Base-by-base conservation (phyloP, 2,113 vertebrate species). In the Oreochromis niloticus region DNA sequence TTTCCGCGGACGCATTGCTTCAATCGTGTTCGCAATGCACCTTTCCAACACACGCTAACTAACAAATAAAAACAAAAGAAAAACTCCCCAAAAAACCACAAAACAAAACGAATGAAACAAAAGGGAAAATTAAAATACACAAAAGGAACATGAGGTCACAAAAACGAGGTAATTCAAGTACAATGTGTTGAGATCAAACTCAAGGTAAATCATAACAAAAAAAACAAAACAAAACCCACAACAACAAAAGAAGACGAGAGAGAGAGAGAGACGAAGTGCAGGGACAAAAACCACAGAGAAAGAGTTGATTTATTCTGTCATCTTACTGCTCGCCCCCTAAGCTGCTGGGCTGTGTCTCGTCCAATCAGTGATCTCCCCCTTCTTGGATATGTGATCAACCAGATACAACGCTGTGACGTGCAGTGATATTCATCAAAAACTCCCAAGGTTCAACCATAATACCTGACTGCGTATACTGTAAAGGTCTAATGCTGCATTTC, bases 111-210 rank as follows among this genome's bases (percentile, higher is more conserved):
- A 78, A 85, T 39, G 68, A 90, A 89, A 91, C 66, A 84, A 91
- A 86, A 88, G 89, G 91, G 92, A 86, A 90, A 91, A 88, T 81
- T 84, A 90, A 92, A 92, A 88, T 88, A 93, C 88, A 94, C 92
- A 94, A 46, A 73, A 95, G 93, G 92, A 94, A 97, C 95, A 98
- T 98, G 97, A 99, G 98, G 97, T 99, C 98, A 98, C 97, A 97
- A 85, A 97, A 83, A 80, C 96, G 97, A 98, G 98, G 98, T 98
- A 98, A 98, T 99, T 98, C 98, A 99, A 99, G 98, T 98, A 99
- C 97, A 96, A 98, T 97, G 97, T 98, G 97, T 97, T 95, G 93
- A 97, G 97, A 92, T 94, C 97, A 14, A 95, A 93, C 93, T 94
- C 88, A 96, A 97, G 92, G 93, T 88, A 83, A 90, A 93, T 66